Conservation (phyloP, 2,113 vertebrate species). For the Phalacrocorax brasilianus region DNA sequence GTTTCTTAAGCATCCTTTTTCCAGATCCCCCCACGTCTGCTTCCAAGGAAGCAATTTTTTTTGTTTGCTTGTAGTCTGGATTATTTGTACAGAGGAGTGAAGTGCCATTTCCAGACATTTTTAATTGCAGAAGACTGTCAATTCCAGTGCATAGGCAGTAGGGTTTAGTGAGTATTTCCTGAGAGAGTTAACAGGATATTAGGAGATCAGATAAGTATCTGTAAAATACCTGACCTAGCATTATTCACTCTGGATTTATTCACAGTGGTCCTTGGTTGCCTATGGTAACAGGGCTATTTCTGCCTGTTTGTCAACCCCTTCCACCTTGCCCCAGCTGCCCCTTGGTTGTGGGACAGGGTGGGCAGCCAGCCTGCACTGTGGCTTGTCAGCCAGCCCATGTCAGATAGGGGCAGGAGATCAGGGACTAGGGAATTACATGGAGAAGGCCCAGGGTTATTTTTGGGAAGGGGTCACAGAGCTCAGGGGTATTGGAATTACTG, state of each 20-base stretch:
- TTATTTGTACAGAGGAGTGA: not conserved
- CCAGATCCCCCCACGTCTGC: not conserved
- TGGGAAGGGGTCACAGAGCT: not conserved
- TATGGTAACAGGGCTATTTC: not conserved
- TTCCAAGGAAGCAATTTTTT: not conserved
- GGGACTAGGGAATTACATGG: not conserved
- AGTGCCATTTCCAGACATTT: not conserved
- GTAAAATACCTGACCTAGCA: not conserved
- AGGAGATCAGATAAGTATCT: conserved; percentile 4
- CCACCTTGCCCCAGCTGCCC: not conserved
- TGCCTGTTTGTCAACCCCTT: not conserved
- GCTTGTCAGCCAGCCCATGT: not conserved
- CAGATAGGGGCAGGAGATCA: not conserved
- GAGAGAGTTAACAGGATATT: conserved; percentile 20
- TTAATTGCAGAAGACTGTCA: conserved; percentile 9
- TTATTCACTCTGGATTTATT: not conserved
- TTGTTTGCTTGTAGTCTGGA: not conserved
- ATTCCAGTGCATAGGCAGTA: not conserved
- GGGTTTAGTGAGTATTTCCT: conserved; percentile 22
- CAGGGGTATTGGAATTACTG: rapidly evolving
- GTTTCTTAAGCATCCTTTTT: not conserved
- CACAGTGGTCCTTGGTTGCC: rapidly evolving
- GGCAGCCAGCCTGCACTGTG: not conserved
- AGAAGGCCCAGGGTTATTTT: not conserved
- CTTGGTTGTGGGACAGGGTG: not conserved